A percentile compares a stretch with the other conserved stretches of the same genome.
phyloP scores from a whole-genome alignment of 2,888 invertebrate species.

The Apotomis turbidana region DNA sequence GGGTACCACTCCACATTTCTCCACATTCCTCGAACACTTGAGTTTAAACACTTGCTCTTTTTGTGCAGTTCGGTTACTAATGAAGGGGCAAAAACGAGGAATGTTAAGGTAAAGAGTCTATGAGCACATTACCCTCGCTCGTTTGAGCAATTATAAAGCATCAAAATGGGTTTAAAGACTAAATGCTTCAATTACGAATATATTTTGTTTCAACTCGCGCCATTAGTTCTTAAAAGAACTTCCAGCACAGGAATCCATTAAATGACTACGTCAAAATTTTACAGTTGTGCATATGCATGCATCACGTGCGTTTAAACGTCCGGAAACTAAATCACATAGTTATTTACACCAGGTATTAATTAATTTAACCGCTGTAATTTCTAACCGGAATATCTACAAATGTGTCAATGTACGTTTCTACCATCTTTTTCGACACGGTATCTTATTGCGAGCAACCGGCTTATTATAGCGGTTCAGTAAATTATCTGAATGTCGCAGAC shows the following conservation, averaged over 20 bases:
- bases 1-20: slow-evolving; percentile 46
- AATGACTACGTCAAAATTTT: not conserved
- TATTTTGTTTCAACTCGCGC: not conserved
- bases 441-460: slow-evolving; percentile 21
- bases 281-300: slow-evolving; percentile 8
- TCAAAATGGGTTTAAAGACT: slow-evolving; percentile 2
- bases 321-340: slow-evolving; percentile 18
- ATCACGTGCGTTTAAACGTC: slow-evolving; percentile 32
- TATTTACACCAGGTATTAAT: slow-evolving; percentile 16
- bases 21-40: slow-evolving; percentile 45
- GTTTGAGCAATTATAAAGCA: slow-evolving; percentile 7
- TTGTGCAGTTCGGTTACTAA: slow-evolving; percentile 34
- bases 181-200: not conserved
- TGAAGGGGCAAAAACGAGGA: slow-evolving; percentile 25
- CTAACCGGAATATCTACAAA: slow-evolving; percentile 20
- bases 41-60: slow-evolving; percentile 43
- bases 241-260: not conserved
- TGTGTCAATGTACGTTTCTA: slow-evolving; percentile 15
- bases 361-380: slow-evolving; percentile 11
- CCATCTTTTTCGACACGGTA: slow-evolving; percentile 36
- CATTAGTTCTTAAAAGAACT: not conserved
- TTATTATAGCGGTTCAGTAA: slow-evolving; percentile 39
- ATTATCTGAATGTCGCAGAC: slow-evolving; percentile 46
- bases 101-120: slow-evolving; percentile 32
- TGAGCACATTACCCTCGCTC: slow-evolving; percentile 19